Evolutionary conservation across 2,113 vertebrate species (phyloP).

Genomic region (Picathartes gymnocephalus): DNA sequence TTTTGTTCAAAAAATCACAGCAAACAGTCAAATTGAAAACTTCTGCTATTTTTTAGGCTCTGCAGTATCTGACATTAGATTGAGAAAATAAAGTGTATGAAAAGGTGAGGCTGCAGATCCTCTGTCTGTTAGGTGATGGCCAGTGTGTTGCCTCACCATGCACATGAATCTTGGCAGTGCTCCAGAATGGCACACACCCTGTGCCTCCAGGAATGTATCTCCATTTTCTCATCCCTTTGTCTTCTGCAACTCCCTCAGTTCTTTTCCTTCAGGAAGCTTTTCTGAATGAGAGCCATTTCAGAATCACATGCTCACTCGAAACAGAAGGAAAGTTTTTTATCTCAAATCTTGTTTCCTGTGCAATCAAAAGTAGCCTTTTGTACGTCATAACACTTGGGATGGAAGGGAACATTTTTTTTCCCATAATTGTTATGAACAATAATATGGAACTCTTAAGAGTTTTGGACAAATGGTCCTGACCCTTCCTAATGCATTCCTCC

Average conservation of each 20-base stretch:
- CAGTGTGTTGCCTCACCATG: background rate
- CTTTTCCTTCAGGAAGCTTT: background rate
- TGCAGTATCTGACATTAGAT: background rate
- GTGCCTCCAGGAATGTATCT: background rate
- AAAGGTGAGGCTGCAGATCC: background rate
- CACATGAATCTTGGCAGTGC: background rate
- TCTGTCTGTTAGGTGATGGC: background rate
- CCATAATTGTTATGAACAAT: background rate
- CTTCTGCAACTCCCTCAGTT: background rate
- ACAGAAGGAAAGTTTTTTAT: background rate
- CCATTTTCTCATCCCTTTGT: background rate
- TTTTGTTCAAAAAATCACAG: background rate
- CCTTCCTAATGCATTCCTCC: background rate
- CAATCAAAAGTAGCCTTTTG: background rate
- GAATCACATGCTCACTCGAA: background rate
- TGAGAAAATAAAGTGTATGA: background rate
- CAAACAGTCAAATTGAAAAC: background rate
- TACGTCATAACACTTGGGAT: background rate
- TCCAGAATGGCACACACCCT: background rate
- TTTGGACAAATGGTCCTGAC: background rate
- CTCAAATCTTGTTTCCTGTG: background rate
- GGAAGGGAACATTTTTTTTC: background rate
- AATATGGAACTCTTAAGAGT: background rate
- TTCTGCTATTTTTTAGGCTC: background rate
- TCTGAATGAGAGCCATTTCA: background rate